A percentile compares a stretch with the other conserved stretches of the same genome.
Evolutionary conservation across 2,113 vertebrate genomes (phyloP).

Genomic region (Oreamnos americanus): DNA sequence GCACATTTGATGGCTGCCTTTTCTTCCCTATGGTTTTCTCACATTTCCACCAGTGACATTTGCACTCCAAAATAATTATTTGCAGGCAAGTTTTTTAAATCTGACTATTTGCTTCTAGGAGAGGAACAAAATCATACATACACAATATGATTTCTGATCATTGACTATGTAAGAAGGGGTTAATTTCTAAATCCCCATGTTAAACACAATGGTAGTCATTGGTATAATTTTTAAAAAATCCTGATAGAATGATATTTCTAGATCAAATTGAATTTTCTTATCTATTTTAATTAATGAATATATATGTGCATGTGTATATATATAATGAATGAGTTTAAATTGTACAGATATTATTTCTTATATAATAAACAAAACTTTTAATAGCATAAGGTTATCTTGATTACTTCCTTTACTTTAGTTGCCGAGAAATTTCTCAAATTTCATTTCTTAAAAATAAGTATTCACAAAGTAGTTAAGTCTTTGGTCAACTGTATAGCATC

Average conservation of each 20-base stretch:
- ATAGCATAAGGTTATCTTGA: neutral
- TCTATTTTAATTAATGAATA: neutral
- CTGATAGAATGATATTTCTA: neutral
- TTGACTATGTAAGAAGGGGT: fast-evolving
- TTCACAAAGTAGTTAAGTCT: neutral
- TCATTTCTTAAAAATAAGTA: neutral
- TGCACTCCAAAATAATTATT: neutral
- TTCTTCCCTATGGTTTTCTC: neutral
- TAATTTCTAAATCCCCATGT: neutral
- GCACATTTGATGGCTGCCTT: neutral
- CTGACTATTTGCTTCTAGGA: neutral
- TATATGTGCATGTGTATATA: neutral
- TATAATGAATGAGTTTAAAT: neutral
- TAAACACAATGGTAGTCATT: neutral
- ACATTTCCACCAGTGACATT: neutral
- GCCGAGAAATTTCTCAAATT: neutral
- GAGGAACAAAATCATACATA: neutral
- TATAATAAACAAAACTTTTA: neutral
- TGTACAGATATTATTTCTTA: neutral
- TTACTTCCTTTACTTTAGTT: neutral
- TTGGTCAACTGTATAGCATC: neutral
- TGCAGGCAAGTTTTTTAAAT: neutral
- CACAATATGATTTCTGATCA: neutral
- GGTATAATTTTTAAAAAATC: neutral
- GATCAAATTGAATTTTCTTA: neutral